Evolutionary conservation across 1,140 invertebrate species (phyloP), one percentile per base, ranked within the genome.

Genomic region (Aphis craccivora): DNA sequence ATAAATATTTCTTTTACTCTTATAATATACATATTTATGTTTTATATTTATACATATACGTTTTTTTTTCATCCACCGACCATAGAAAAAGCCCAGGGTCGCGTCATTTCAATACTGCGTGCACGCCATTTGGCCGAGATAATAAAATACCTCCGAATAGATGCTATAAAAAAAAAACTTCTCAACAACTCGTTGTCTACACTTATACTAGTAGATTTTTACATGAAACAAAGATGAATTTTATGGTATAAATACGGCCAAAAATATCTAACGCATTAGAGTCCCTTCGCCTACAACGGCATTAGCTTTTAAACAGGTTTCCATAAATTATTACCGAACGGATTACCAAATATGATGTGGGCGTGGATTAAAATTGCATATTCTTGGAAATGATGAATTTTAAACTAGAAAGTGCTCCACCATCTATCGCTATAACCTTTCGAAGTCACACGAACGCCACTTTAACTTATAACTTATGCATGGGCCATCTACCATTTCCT

Each of bases 381-480:
- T 67, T 48, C 37, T 45, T n/a, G 30, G 5, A n/a, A n/a, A 51
- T 83, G 20, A 91, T 83, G 45, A 83, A 91, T 91, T 91, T 91
- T 91, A 91, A 91, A 83, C 45, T 35, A 91, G 11, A 6, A n/a
- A 76, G 37, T 20, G n/a, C 43, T 90, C 37, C 45, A 35, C 67
- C 60, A 18, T 45, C 67, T 23, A 81, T 35, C 55, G 5, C 4
- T 43, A 91, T 81, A 48, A 83, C 67, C 55, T 3, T 91, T 45
- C 40, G 40, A 91, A 91, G 60, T 91, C 90, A 83, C 45, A 81
- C 30, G 5, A 83, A 81, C n/a, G 20, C 67, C 45, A 91, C 67
- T 91, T 91, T 83, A 48, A 8, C 40, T 37, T 51, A 91, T 91
- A 45, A 83, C 48, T 91, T 91, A 91, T 91, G 76, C 22, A 91